Evolutionary conservation across 2,797 vertebrate genomes (phyloP).

Genomic region (Psittacula echo): DNA sequence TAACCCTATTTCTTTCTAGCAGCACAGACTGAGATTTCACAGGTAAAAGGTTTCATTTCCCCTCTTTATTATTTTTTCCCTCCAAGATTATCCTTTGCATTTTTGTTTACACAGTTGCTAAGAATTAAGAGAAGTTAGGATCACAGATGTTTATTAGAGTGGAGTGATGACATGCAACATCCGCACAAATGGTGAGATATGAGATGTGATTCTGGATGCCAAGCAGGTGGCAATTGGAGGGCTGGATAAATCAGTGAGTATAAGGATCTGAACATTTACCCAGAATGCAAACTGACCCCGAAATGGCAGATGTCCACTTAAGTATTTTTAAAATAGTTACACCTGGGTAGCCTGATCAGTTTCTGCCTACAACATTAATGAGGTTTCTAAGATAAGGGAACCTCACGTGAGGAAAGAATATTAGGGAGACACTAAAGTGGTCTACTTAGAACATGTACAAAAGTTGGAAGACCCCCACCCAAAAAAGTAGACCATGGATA

Average conservation of each 20-base stretch:
- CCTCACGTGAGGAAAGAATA: not conserved
- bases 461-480: rapidly evolving
- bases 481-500: not conserved
- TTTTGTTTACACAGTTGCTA: slow-evolving; percentile 57
- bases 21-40: slow-evolving; percentile 36
- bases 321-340: slow-evolving; percentile 18
- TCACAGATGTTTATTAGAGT: not conserved
- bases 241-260: not conserved
- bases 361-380: not conserved
- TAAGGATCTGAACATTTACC: not conserved
- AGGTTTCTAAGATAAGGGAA: not conserved
- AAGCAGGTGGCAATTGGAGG: not conserved
- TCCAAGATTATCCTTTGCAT: not conserved
- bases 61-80: not conserved
- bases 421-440: not conserved
- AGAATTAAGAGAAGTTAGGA: slow-evolving; percentile 25
- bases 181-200: not conserved
- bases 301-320: not conserved
- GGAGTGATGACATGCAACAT: slow-evolving; percentile 41
- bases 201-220: slow-evolving; percentile 3
- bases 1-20: slow-evolving; percentile 58
- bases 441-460: not conserved
- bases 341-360: not conserved
- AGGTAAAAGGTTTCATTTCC: slow-evolving; percentile 53
- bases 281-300: not conserved